Evolutionary conservation across 2,113 vertebrate genomes (phyloP).

Genomic region (Dipodomys merriami): DNA sequence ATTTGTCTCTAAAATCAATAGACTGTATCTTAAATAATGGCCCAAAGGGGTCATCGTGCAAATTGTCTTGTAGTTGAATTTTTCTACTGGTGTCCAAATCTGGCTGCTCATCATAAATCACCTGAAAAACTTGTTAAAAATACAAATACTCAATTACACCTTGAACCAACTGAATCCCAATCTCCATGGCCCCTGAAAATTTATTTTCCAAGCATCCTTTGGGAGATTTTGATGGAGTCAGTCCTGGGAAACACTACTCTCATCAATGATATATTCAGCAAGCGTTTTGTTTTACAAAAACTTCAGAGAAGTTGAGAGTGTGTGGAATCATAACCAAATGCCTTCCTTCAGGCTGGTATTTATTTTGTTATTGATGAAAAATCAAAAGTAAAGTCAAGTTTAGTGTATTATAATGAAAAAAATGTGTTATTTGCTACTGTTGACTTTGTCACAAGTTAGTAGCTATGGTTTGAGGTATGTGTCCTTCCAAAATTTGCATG

Average conservation of each 20-base stretch:
- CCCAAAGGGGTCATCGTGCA: slow-evolving; percentile 1
- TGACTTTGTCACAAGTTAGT: slow-evolving; percentile 48
- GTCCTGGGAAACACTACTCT: slow-evolving; percentile 20
- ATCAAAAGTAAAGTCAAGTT: slow-evolving; percentile 79
- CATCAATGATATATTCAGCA: slow-evolving; percentile 29
- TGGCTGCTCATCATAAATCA: slow-evolving; percentile 2
- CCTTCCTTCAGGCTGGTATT: slow-evolving; percentile 65
- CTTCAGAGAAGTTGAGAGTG: slow-evolving; percentile 51
- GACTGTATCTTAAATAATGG: slow-evolving; percentile 34
- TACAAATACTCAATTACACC: not conserved
- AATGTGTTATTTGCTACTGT: slow-evolving; percentile 2
- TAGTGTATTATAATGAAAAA: slow-evolving; percentile 59
- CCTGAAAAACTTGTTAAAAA: slow-evolving; percentile 31
- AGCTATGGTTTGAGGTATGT: not conserved
- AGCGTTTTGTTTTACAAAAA: slow-evolving; percentile 41
- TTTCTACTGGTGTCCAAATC: slow-evolving; percentile 21
- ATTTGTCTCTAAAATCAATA: slow-evolving; percentile 37
- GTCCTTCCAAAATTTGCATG: not conserved
- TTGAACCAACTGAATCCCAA: slow-evolving; percentile 1
- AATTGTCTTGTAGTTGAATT: slow-evolving; percentile 21
- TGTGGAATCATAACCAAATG: slow-evolving; percentile 70
- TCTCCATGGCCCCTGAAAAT: not conserved
- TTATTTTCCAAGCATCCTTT: slow-evolving; percentile 41
- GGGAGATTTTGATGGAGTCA: not conserved
- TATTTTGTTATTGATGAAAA: slow-evolving; percentile 76